A percentile compares a stretch with the other conserved stretches of the same genome.
Conservation (phyloP, 2,113 vertebrate species). For the Etheostoma spectabile region DNA sequence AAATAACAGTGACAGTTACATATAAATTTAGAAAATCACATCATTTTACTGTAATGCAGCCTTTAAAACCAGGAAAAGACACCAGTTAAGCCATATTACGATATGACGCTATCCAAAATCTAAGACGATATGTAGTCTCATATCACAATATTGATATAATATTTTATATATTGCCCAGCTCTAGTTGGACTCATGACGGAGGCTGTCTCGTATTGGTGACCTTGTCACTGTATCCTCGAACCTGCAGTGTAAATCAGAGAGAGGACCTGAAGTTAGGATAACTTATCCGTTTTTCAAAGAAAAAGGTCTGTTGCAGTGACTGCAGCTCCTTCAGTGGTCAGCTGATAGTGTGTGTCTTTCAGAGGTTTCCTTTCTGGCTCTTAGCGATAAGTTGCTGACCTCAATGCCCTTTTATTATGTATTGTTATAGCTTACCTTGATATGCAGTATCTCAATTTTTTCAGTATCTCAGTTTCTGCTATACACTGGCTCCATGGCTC, state of each 20-base stretch:
- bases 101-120: too few species aligned
- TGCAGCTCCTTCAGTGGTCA: not conserved
- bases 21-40: too few species aligned
- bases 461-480: too few species aligned
- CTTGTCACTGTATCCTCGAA: slow-evolving; percentile 13
- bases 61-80: too few species aligned
- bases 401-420: not conserved
- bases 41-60: too few species aligned
- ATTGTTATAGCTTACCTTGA: not conserved
- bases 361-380: not conserved
- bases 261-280: slow-evolving; percentile 15
- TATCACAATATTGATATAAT: too few species aligned
- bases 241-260: not conserved
- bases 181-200: not conserved
- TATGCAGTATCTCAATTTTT: not conserved
- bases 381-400: slow-evolving; percentile 3
- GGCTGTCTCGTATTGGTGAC: slow-evolving; percentile 5
- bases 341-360: not conserved
- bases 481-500: not conserved
- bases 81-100: too few species aligned
- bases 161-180: too few species aligned
- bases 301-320: not conserved
- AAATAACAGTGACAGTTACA: too few species aligned
- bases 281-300: slow-evolving; percentile 1
- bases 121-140: too few species aligned